Base-by-base conservation (phyloP, 2,797 vertebrate species). In the Myotis daubentonii region DNA sequence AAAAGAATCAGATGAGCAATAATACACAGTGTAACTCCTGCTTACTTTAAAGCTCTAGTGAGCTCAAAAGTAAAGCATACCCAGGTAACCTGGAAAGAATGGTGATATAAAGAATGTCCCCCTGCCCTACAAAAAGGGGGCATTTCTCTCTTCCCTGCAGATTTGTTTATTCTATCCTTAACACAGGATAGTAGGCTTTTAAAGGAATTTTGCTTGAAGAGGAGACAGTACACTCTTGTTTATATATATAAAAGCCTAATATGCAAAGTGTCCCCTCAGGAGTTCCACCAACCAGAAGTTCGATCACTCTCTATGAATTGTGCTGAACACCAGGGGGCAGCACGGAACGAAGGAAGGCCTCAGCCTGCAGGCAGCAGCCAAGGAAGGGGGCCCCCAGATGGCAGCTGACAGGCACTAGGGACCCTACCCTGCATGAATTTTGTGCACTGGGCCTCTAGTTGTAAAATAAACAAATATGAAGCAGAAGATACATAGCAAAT, bases 381-480 rank as follows among this genome's bases (percentile, higher is more conserved):
- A 4, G 41, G 41, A 41, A 41, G 41, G 41, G 41, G 2, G 41
- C 1, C 41, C 41, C 41, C 41, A 41, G 41, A 1, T 2, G 41
- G 41, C 41, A 41, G 41, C 41, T 1, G 8, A 1, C 57, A 28
- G 23, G 25, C 0, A 1, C 25, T 28, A 60, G 57, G 11, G 11
- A 25, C 55, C 23, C 23, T 60, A 12, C 23, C 0, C 0, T 28
- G 55, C 23, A 60, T 10, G 1, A 12, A 60, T 60, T 60, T 60
- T 4, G 9, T 60, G 10, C 55, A 60, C 55, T 60, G 23, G 23
- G 55, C 23, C 23, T 25, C 23, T 60, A 28, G 25, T 0, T 91
- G n/a, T 49, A 47, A 95, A 95, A 80, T 92, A 91, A 96, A 94
- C 10, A 94, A 82, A 86, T 80, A n/a, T 83, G 75, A 94, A 94